Base-by-base conservation (phyloP, 2,113 vertebrate genomes). In the Oxygymnocypris stewartii region DNA sequence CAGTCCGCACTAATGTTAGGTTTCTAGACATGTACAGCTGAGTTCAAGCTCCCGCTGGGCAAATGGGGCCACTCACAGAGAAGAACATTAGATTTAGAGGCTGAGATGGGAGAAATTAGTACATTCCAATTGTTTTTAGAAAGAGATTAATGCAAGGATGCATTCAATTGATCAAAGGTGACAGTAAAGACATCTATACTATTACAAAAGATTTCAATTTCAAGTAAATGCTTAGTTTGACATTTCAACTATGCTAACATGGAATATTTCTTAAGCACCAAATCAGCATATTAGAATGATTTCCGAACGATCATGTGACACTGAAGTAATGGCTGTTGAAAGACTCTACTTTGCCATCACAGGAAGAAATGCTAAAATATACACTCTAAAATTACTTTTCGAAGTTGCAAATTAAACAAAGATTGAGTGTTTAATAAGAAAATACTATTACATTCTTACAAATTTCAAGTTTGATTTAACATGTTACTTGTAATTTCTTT, bases 11-110 rank as follows among this genome's bases (percentile, higher is more conserved):
- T 63, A 1, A 25, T 51, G 65, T 40, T 61, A 57, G 23, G 31
- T 40, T 63, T 80, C 69, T 75, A 75, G 6, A 47, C 40, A 75
- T 14, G 73, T 47, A 75, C 73, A 75, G 73, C 73, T 79, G 28
- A 59, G 35, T 40, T 79, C 18, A 61, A 79, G 51, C 54, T 40
- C 31, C 51, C 37, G 54, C 40, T 76, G 73, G 42, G 42, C 3
- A 2, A 76, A 47, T 44, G n/a, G 40, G 40, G n/a, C 23, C 23
- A 13, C 71, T 75, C 23, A 25, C 73, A 47, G 40, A 75, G 73
- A 75, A 44, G 12, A 75, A 40, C 23, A 47, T 75, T n/a, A 75
- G 40, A n/a, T 42, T 44, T 47, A 23, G 40, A 47, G 73, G 40
- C 2, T 74, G 40, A 74, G 23, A 74, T 74, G 71, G 20, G 42